Percentiles rank a stretch among this genome's conserved stretches.
phyloP scores from a whole-genome alignment of 2,797 vertebrate genomes.

The Notoglanidium macrostoma region DNA sequence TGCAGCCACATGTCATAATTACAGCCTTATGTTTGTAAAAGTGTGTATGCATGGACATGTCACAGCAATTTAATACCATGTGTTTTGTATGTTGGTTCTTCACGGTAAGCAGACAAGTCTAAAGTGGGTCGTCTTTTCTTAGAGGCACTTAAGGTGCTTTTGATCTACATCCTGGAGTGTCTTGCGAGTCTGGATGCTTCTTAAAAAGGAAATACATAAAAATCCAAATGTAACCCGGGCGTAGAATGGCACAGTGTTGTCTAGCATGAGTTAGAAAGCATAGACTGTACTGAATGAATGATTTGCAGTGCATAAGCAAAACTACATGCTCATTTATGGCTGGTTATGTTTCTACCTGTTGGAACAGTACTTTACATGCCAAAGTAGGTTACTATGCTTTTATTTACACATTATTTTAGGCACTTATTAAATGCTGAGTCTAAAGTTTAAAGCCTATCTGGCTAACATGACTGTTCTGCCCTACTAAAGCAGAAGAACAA shows the following conservation, averaged over 20 bases:
- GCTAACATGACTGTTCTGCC: neutral
- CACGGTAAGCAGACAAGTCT: neutral
- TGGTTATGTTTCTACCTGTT: neutral
- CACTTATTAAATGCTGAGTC: constrained; percentile 36
- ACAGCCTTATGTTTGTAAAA: constrained; percentile 63
- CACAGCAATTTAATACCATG: constrained; percentile 31
- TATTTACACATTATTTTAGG: constrained; percentile 19
- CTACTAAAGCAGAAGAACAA: neutral
- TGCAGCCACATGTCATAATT: constrained; percentile 68
- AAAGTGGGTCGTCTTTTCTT: neutral
- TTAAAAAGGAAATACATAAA: neutral
- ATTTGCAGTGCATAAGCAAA: neutral
- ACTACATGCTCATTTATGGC: neutral
- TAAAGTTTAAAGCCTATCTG: constrained; percentile 1
- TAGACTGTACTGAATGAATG: neutral
- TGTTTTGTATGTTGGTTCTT: constrained; percentile 11
- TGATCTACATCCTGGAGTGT: neutral
- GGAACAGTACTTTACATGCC: neutral
- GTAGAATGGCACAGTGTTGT: neutral
- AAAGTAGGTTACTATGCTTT: neutral
- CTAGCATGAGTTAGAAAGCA: constrained; percentile 4
- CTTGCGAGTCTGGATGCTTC: neutral
- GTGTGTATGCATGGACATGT: constrained; percentile 37
- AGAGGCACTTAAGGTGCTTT: constrained; percentile 36
- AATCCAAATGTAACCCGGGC: neutral